Percentiles rank a stretch among this genome's conserved stretches.
These are phyloP conservation scores for Hartigia nigra DNA, from an alignment of 2,888 invertebrate species.

Conservation along the genomic window DNA sequence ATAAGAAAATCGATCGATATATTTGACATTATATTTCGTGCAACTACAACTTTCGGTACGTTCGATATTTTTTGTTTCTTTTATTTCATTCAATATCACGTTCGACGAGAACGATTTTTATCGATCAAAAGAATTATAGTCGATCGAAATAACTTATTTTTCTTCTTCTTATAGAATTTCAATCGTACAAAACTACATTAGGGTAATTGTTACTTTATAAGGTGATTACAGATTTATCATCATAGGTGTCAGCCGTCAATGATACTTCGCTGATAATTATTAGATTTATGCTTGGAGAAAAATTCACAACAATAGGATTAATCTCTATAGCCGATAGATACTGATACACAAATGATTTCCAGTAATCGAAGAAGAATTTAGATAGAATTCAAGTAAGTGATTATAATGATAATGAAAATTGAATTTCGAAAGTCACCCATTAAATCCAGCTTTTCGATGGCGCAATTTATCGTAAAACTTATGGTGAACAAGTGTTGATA, in stretches of 20 bases:
- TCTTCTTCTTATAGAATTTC: background rate
- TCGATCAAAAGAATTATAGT: background rate
- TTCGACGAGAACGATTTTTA: background rate
- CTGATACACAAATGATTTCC: background rate
- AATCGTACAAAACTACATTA: background rate
- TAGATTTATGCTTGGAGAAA: background rate
- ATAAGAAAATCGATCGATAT: background rate
- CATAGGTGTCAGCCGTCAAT: too few species aligned
- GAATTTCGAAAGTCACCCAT: background rate
- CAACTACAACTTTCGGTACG: background rate
- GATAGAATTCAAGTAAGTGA: background rate
- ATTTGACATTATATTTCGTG: background rate
- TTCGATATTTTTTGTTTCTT: background rate
- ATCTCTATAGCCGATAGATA: background rate
- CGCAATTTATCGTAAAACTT: background rate
- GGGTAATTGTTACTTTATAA: too few species aligned
- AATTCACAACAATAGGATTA: background rate
- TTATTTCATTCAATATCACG: background rate
- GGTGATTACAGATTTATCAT: too few species aligned
- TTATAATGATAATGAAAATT: background rate
- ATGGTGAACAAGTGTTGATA: background rate
- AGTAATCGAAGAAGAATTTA: background rate
- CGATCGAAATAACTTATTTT: background rate
- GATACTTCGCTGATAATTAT: background rate
- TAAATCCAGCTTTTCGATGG: background rate